Base-by-base conservation (phyloP, 2,888 invertebrate genomes). In the Hydraecia micacea region DNA sequence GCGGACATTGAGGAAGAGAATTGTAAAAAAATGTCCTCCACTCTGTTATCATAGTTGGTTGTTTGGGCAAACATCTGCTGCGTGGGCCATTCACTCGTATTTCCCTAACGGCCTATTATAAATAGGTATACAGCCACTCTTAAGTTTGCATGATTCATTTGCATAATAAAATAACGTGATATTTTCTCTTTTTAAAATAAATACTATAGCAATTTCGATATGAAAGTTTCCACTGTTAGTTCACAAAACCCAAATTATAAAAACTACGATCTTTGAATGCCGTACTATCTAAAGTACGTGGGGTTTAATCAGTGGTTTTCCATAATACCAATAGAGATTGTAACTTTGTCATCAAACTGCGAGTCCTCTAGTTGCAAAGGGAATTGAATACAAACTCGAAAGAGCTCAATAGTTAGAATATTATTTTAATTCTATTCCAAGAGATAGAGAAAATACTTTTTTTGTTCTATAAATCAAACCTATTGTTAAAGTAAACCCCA, bases 1-100 rank as follows among this genome's bases (percentile, higher is more conserved):
- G 89, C 91, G 91, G 92, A 91, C 92, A 90, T 86, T 83, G 89
- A 90, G 89, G 86, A 88, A 87, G 89, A 83, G 87, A 86, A 83
- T 84, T 89, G 81, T 89, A 90, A 91, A 91, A 93, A 93, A 92
- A 86, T 87, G 90, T 81, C 83, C 88, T 83, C 87, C 84, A 84
- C 86, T 87, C 81, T 77, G 87, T 89, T 87, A 87, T 86, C 86
- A 87, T 87, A 88, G 89, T 88, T 86, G 80, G 77, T 77, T 77
- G 73, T 86, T 88, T 79, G 52, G 78, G 60, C 28, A 67, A 85
- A 77, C 81, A 85, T 88, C 84, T 87, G 84, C 77, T 73, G 58
- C 73, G 55, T 60, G 85, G 87, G 82, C 84, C 84, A 86, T 88
- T 91, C 86, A 69, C 71, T 86, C 65, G 79, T 88, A 92, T 92